Conservation (phyloP, 2,797 vertebrate genomes). For the Alcedo atthis region DNA sequence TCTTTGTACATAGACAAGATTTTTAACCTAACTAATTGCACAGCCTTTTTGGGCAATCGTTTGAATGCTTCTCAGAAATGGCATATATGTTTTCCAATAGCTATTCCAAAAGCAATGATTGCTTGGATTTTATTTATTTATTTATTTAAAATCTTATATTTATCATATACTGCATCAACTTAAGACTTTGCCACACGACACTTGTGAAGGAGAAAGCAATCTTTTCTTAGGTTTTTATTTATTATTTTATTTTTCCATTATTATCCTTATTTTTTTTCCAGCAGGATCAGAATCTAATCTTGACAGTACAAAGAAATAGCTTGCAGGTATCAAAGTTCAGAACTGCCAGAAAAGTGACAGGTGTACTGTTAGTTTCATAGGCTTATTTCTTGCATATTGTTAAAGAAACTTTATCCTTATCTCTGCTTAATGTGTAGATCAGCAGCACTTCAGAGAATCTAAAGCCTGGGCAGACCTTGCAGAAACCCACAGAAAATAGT, state of each 20-base stretch:
- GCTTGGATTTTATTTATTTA: neutral
- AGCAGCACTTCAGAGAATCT: conserved; percentile 6
- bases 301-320: neutral
- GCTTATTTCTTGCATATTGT: neutral
- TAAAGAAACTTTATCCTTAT: neutral
- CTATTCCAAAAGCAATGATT: neutral
- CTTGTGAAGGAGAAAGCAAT: neutral
- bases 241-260: too few species aligned
- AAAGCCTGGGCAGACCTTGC: neutral
- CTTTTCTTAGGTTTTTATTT: neutral
- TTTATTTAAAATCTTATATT: neutral
- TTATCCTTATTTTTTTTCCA: neutral
- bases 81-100: neutral
- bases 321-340: neutral
- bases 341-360: neutral
- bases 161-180: neutral
- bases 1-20: neutral
- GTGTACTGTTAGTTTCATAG: neutral
- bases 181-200: neutral
- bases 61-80: neutral
- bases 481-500: neutral
- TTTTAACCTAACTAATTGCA: neutral
- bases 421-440: neutral
- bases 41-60: neutral
- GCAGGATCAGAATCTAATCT: neutral